Base-by-base conservation (phyloP, 2,888 invertebrate genomes). In the Taphrorychus bicolor region DNA sequence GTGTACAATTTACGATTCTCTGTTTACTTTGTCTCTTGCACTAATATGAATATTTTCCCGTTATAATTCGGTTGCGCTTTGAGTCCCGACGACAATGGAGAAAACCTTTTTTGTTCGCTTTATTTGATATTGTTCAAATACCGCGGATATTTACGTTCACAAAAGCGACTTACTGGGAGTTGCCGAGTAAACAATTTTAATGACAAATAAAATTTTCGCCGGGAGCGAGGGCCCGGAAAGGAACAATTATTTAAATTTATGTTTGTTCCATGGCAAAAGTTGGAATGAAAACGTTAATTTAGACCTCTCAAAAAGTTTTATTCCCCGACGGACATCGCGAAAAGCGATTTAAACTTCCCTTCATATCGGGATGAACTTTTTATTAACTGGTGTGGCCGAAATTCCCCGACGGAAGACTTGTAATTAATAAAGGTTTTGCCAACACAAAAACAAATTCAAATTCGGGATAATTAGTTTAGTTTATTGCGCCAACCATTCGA, bases 181-280 rank as follows among this genome's bases (percentile, higher is more conserved):
- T 3, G 32, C 11, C 32, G 32, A 45, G 45, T 45, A 45, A 45
- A 45, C 45, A 45, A 16, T 45, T 45, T 45, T 45, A 17, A 45
- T 14, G 14, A 45, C 14, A n/a, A 45, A 45, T 16, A 16, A 32
- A 45, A 45, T 45, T 45, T 3, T 45, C 45, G 32, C 7, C 32
- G 45, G 3, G 16, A 14, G 16, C 17, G 45, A 45, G n/a, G 19
- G 19, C 1, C 59, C 56, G 53, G 32, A 61, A 42, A 49, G 49
- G 60, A 60, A 60, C 51, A 60, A 60, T 66, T 66, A 60, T 66
- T 66, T 40, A 61, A 66, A 66, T 66, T 66, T 60, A 66, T 60
- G 60, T 60, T 60, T 60, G 60, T 57, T 51, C 49, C 19, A 17
- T 17, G 48, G 24, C 51, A 42, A 56, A 45, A 62, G 57, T 56